A percentile compares a stretch with the other conserved stretches of the same genome.
These are phyloP conservation scores for Molorchus minor DNA, from an alignment of 2,888 invertebrate species.

Conservation along the genomic window DNA sequence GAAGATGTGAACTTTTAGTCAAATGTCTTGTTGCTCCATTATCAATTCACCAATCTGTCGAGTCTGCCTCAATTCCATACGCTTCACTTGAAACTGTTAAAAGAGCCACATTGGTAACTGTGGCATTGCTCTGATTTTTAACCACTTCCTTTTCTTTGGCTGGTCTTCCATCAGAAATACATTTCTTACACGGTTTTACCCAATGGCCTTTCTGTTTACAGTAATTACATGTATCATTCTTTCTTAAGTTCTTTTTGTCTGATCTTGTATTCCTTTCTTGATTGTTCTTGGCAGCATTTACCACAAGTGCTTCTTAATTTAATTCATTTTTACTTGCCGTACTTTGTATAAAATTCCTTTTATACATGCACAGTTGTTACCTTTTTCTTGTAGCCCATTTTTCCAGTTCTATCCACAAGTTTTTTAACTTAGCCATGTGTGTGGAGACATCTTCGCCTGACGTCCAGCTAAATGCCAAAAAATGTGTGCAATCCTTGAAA, in stretches of 20 bases:
- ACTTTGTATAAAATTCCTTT: constrained; percentile 38
- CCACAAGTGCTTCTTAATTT: constrained; percentile 35
- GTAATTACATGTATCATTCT: constrained; percentile 23
- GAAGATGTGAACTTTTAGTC: constrained; percentile 37
- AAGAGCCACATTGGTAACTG: no score
- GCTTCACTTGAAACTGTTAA: constrained; percentile 31
- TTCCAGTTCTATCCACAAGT: constrained; percentile 11
- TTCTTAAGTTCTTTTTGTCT: no score
- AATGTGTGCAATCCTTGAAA: constrained; percentile 36
- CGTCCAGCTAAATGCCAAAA: constrained; percentile 43
- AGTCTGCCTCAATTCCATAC: no score
- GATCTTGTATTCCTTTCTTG: constrained; percentile 22
- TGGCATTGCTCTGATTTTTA: no score
- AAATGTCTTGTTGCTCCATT: no score
- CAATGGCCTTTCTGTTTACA: constrained; percentile 23
- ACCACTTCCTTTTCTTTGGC: no score
- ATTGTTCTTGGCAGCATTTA: constrained; percentile 15
- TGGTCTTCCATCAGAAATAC: constrained; percentile 46
- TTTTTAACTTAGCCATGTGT: no score
- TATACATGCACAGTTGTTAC: constrained; percentile 38
- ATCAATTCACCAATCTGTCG: no score
- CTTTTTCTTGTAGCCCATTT: neutral
- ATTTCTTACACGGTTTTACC: constrained; percentile 34
- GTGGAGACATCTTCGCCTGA: no score
- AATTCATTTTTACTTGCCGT: no score